These are phyloP conservation scores for Acheta domesticus DNA, from an alignment of 2,888 invertebrate species.

Conservation along the genomic window DNA sequence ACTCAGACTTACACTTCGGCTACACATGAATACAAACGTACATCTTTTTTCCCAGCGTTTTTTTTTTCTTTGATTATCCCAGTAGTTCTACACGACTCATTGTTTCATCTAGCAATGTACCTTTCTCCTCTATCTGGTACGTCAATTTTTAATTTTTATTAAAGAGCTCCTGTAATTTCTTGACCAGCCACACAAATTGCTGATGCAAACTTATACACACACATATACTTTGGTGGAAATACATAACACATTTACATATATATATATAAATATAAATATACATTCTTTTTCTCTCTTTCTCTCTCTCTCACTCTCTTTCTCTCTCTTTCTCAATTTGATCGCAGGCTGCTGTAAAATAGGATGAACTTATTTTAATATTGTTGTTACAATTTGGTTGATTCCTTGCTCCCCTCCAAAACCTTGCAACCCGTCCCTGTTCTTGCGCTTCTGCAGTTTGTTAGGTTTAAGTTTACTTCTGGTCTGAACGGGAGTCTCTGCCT, in stretches of 20 bases:
- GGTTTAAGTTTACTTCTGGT: background rate
- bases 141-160: too few relatives aligned
- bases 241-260: too few relatives aligned
- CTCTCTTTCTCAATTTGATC: background rate
- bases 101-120: too few relatives aligned
- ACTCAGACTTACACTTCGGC: background rate
- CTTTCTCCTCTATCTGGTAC: too few relatives aligned
- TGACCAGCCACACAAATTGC: too few relatives aligned
- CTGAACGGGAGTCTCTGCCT: too few relatives aligned
- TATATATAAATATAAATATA: background rate
- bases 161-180: too few relatives aligned
- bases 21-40: background rate
- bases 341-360: conserved; percentile 18
- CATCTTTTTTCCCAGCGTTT: too few relatives aligned
- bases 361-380: background rate
- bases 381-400: background rate
- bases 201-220: conserved; percentile 2
- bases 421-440: background rate
- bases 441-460: background rate
- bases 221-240: too few relatives aligned
- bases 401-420: background rate
- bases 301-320: too few relatives aligned
- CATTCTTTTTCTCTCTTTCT: background rate
- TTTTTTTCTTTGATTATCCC: too few relatives aligned
- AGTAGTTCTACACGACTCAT: too few relatives aligned